Base-by-base conservation (phyloP, 1,140 invertebrate genomes). In the Drosophila aff. region DNA sequence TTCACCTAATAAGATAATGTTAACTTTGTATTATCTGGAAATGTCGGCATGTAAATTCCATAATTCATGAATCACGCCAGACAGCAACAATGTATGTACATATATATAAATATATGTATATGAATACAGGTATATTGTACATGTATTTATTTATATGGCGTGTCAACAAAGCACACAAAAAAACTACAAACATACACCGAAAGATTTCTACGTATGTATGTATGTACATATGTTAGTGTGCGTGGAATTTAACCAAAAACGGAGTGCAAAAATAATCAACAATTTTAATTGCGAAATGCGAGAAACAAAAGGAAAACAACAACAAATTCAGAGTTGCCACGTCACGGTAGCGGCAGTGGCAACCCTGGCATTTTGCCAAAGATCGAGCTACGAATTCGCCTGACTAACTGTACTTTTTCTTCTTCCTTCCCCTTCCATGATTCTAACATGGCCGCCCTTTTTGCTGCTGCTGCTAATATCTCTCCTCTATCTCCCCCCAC, bases 51-150 rank as follows among this genome's bases (percentile, higher is more conserved):
- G 65, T 63, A 83, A 80, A 80, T 23, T 84, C 59, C 67, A 77
- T 65, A 73, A 66, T 47, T 83, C 72, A 80, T 84, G 77, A 84
- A 66, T 84, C 81, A 84, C 59, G 38, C 36, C 62, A 59, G 41
- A 40, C 50, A 64, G 75, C 61, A 79, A 75, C 59, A 75, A 79
- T 46, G 53, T 33, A 57, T 57, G 7, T 23, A 23, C 23, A 23
- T 26, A 26, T 26, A 26, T 26, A 26, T 26, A 26, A 31, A 31
- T 9, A 3, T 40, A 49, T 4, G 16, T 63, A 7, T 57, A 3
- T 15, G 36, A 31, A 4, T 57, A 4, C 5, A 49, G n/a, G 11
- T n/a, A 31, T 41, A 33, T 41, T 52, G 36, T 10, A 55, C 4
- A 55, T 26, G 26, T 15, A 33, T 41, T 21, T 8, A 47, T 49